Conservation (phyloP, 2,888 invertebrate genomes). For the Apomyelois bistriatella region DNA sequence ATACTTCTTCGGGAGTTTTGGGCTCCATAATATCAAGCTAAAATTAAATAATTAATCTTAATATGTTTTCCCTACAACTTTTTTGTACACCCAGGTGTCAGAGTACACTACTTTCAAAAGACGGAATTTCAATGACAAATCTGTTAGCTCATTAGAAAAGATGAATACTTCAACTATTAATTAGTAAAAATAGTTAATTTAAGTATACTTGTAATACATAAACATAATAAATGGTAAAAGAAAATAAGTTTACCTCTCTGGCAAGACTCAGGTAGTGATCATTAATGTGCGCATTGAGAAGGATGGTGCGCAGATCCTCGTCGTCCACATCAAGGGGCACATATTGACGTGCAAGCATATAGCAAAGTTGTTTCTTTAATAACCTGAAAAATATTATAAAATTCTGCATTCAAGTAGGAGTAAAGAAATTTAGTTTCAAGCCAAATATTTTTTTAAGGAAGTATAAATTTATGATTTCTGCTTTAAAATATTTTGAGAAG, state of each 20-base stretch:
- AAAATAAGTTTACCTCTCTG: conserved; percentile 87
- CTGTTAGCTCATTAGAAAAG: no score
- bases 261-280: conserved; percentile 95
- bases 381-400: conserved; percentile 69
- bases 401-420: background rate
- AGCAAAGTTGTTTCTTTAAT: conserved; percentile 95
- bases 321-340: conserved; percentile 91
- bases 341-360: conserved; percentile 97
- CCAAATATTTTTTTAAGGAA: no score
- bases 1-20: conserved; percentile 99
- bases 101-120: no score
- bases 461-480: no score
- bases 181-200: no score
- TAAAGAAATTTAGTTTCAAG: no score
- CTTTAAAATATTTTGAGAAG: conserved; percentile 25
- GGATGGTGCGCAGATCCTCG: conserved; percentile 92
- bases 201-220: no score
- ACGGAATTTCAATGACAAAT: no score
- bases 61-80: background rate
- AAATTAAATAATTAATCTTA: conserved; percentile 20
- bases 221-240: no score
- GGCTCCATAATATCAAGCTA: conserved; percentile 99
- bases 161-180: no score
- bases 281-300: conserved; percentile 96
- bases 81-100: background rate